These are phyloP conservation scores for Lepidotrigona ventralis DNA, from an alignment of 1,140 invertebrate genomes.

Conservation along the genomic window DNA sequence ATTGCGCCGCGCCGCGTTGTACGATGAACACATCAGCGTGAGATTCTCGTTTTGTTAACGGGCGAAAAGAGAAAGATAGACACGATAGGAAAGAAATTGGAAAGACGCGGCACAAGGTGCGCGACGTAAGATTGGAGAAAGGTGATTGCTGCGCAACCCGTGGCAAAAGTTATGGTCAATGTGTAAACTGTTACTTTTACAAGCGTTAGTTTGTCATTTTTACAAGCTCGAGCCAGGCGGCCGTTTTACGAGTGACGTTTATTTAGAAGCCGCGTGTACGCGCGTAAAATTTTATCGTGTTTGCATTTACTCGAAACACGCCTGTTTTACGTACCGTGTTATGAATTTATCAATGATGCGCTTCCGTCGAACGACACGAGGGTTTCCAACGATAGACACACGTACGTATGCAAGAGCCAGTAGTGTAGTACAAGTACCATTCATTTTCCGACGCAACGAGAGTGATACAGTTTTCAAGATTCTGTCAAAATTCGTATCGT, in stretches of 20 bases:
- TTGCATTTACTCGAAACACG: constrained; percentile 30
- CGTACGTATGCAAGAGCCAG: no score
- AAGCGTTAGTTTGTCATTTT: constrained; percentile 50
- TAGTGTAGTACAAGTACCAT: background rate
- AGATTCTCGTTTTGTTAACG: background rate
- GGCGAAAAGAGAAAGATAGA: background rate
- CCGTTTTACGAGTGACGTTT: constrained; percentile 47
- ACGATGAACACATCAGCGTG: background rate
- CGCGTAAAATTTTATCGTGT: constrained; percentile 43
- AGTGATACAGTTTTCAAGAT: no score
- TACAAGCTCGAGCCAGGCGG: constrained; percentile 29
- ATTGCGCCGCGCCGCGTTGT: background rate
- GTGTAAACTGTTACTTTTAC: constrained; percentile 51
- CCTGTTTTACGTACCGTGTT: background rate
- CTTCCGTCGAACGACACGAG: background rate
- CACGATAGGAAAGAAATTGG: background rate
- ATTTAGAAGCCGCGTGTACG: constrained; percentile 34
- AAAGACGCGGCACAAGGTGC: no score
- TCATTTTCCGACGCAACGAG: background rate
- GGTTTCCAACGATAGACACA: background rate
- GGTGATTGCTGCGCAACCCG: background rate
- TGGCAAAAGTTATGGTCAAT: constrained; percentile 38
- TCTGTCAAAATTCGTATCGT: no score
- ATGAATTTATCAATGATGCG: constrained; percentile 31
- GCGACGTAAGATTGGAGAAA: background rate